Conservation (phyloP, 1,140 invertebrate species). For the Eubasilissa regina region DNA sequence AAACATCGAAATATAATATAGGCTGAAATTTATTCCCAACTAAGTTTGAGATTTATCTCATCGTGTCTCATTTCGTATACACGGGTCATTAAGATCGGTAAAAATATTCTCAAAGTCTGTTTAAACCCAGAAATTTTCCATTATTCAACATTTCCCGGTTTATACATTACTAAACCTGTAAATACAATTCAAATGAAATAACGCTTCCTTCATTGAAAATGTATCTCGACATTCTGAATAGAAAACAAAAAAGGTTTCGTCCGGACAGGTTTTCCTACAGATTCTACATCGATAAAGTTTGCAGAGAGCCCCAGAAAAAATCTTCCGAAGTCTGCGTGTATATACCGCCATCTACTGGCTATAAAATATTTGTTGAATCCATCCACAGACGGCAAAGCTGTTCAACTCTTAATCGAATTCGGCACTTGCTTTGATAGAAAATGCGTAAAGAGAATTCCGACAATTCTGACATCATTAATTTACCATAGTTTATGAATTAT, state of each 20-base stretch:
- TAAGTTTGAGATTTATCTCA: no score
- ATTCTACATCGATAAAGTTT: background rate
- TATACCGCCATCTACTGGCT: background rate
- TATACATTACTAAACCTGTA: no score
- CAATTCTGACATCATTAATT: no score
- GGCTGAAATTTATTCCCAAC: no score
- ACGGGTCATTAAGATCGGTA: no score
- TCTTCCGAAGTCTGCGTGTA: background rate
- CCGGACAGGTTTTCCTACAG: background rate
- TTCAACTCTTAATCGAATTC: conserved; percentile 1
- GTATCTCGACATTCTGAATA: background rate
- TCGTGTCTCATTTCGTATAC: no score
- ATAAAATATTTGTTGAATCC: conserved; percentile 17
- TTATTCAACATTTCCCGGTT: no score
- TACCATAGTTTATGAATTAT: no score
- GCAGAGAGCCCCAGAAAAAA: background rate
- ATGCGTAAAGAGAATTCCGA: background rate
- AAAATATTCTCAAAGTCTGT: no score
- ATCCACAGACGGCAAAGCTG: background rate
- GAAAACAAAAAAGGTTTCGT: background rate
- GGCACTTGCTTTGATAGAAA: background rate
- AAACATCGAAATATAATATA: no score
- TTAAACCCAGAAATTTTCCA: no score
- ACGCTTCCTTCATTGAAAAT: background rate
- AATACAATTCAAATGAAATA: no score